Conservation (phyloP, 2,888 invertebrate genomes). For the Trichogramma dendrolimi region DNA sequence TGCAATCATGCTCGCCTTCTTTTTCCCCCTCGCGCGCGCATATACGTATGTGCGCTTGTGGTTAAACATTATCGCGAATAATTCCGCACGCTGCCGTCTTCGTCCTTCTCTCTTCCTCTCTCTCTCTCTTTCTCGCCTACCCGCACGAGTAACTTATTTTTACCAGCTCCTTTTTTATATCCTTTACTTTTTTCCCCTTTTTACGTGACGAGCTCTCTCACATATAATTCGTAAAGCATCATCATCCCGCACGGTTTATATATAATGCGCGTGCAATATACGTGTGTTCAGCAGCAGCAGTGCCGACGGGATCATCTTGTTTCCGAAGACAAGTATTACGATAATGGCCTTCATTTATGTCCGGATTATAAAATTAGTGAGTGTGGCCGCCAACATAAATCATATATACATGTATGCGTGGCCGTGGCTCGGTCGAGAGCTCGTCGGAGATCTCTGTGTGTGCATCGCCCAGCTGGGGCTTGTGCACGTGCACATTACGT, state of each 20-base stretch:
- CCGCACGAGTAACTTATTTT: too few species aligned
- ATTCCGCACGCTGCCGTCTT: not conserved
- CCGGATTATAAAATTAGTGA: constrained; percentile 48
- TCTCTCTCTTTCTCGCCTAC: too few species aligned
- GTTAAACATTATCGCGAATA: constrained; percentile 36
- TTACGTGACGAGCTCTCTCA: too few species aligned
- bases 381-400: constrained; percentile 41
- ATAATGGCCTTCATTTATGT: constrained; percentile 47
- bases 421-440: constrained; percentile 2
- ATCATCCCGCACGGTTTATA: too few species aligned
- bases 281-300: constrained; percentile 17
- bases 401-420: constrained; percentile 29
- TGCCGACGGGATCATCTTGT: constrained; percentile 37
- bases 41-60: constrained; percentile 16
- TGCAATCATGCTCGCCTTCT: constrained; percentile 40
- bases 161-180: too few species aligned
- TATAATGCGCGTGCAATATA: too few species aligned
- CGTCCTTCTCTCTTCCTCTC: not conserved
- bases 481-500: not conserved
- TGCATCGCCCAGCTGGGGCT: not conserved
- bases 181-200: too few species aligned
- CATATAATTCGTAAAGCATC: too few species aligned
- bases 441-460: not conserved
- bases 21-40: constrained; percentile 32
- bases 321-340: constrained; percentile 47